Conservation (phyloP, 2,113 vertebrate species). For the Psephotus haematonotus region DNA sequence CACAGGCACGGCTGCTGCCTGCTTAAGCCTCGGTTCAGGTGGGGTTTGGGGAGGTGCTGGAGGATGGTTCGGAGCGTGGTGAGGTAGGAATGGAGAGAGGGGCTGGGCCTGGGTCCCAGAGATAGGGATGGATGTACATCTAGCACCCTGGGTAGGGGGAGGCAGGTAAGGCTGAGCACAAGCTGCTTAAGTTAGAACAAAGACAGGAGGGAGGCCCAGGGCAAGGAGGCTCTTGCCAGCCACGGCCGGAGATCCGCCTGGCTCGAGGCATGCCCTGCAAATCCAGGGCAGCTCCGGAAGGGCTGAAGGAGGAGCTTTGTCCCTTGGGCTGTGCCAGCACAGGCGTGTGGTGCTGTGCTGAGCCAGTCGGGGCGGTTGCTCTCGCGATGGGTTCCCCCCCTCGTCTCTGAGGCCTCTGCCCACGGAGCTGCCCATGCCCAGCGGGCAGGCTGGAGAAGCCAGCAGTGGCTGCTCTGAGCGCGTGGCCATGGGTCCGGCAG, state of each 20-base stretch:
- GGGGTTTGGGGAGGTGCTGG: neutral
- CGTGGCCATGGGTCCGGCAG: fast-evolving
- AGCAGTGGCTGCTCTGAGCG: neutral
- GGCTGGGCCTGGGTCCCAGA: neutral
- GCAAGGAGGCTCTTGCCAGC: neutral
- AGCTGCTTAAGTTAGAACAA: neutral
- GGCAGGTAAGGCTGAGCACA: neutral
- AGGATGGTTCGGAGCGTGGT: too few relatives aligned
- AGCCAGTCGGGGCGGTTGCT: neutral
- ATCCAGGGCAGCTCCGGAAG: neutral
- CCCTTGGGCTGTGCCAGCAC: neutral
- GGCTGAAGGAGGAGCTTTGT: neutral
- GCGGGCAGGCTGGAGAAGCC: neutral
- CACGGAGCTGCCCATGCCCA: neutral
- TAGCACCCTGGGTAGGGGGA: too few relatives aligned
- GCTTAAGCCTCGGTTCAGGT: neutral
- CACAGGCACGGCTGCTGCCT: fast-evolving
- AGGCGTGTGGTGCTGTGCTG: neutral
- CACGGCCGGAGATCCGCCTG: fast-evolving
- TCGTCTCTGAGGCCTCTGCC: neutral
- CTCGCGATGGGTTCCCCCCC: neutral
- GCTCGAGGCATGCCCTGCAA: fast-evolving
- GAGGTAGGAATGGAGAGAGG: fast-evolving
- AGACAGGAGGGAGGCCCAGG: neutral
- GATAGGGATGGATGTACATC: too few relatives aligned